These are phyloP conservation scores for Blastobasis lacticolella DNA, from an alignment of 2,888 invertebrate species.

Conservation along the genomic window DNA sequence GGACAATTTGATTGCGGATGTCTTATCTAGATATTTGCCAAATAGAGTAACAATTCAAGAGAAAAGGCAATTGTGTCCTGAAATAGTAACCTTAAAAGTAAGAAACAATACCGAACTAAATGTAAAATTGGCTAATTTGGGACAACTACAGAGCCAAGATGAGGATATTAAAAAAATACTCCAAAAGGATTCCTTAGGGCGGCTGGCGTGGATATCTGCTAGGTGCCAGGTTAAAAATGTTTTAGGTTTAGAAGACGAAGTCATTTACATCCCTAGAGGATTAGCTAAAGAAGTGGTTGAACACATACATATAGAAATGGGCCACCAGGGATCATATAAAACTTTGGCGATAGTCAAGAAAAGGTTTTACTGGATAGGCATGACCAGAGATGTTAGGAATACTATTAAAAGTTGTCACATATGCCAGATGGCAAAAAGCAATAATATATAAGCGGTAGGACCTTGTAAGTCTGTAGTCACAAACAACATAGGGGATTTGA, in stretches of 20 bases:
- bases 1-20: constrained; percentile 22
- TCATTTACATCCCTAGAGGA: constrained; percentile 7
- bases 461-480: constrained; percentile 10
- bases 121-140: not conserved
- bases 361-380: constrained; percentile 15
- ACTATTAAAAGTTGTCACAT: constrained; percentile 12
- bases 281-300: constrained; percentile 4
- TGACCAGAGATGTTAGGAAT: constrained; percentile 7
- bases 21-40: constrained; percentile 19
- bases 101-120: not conserved
- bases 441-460: constrained; percentile 10
- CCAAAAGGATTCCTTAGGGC: not conserved
- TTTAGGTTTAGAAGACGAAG: not conserved
- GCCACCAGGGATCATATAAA: constrained; percentile 18
- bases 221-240: not conserved
- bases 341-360: constrained; percentile 14
- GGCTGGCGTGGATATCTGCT: not conserved
- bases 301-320: constrained; percentile 18
- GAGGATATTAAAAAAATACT: not conserved
- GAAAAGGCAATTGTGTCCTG: not conserved
- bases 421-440: constrained; percentile 15
- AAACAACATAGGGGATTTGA: constrained; percentile 12
- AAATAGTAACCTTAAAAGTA: not conserved
- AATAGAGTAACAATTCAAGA: not conserved
- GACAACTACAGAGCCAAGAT: not conserved